phyloP scores from a whole-genome alignment of 2,888 invertebrate species.

The Drosophila leonis region DNA sequence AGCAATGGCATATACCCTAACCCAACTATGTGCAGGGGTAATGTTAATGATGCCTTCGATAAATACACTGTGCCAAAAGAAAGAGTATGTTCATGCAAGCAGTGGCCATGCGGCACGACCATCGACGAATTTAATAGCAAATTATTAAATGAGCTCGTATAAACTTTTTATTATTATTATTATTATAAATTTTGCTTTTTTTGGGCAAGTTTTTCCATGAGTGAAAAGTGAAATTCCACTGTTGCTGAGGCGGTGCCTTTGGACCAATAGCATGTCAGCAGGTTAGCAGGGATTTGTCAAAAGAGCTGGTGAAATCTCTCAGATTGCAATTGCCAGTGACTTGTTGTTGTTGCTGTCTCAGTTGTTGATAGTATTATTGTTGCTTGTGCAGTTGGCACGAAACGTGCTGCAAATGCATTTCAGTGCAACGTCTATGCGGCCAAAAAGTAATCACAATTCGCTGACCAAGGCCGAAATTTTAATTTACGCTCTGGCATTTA shows the following conservation, averaged over 20 bases:
- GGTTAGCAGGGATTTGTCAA: slow-evolving; percentile 79
- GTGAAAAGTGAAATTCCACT: slow-evolving; percentile 71
- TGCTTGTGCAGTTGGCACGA: slow-evolving; percentile 11
- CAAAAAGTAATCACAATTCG: slow-evolving; percentile 49
- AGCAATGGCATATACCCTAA: neutral
- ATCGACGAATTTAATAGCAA: slow-evolving; percentile 69
- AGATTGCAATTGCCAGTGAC: slow-evolving; percentile 22
- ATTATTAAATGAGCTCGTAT: slow-evolving; percentile 62
- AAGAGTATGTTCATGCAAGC: slow-evolving; percentile 43
- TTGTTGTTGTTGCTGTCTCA: slow-evolving; percentile 12
- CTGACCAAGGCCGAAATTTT: slow-evolving; percentile 50
- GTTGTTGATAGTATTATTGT: slow-evolving; percentile 7
- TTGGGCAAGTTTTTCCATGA: slow-evolving; percentile 61
- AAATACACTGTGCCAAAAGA: slow-evolving; percentile 27
- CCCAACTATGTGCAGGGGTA: neutral
- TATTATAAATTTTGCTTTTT: slow-evolving; percentile 30
- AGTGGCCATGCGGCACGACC: slow-evolving; percentile 54
- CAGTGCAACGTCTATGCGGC: slow-evolving; percentile 20
- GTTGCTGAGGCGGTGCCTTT: slow-evolving; percentile 39
- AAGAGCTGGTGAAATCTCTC: slow-evolving; percentile 64
- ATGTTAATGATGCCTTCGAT: neutral
- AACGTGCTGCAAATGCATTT: slow-evolving; percentile 55
- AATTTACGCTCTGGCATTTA: slow-evolving; percentile 53
- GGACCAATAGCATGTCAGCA: slow-evolving; percentile 70
- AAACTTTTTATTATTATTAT: slow-evolving; percentile 51